Evolutionary conservation across 2,113 vertebrate species (phyloP).

Genomic region (Gymnobelideus leadbeateri): DNA sequence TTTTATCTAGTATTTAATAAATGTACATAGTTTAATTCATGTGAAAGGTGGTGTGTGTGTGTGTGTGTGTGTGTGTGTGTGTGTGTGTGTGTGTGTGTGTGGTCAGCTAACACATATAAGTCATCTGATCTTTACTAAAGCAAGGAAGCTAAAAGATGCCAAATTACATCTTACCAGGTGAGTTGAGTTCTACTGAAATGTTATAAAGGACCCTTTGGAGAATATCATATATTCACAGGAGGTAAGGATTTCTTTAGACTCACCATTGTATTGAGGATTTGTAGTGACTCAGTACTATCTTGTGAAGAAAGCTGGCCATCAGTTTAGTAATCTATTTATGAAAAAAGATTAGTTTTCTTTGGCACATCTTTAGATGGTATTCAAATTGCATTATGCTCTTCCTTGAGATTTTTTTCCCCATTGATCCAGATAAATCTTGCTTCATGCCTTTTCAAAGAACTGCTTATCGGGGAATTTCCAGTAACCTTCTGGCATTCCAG

Average conservation of each 20-base stretch:
- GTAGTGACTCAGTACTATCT: conserved; percentile 26
- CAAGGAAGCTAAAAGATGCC: background rate
- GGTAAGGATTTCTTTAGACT: conserved; percentile 24
- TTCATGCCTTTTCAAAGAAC: conserved; percentile 68
- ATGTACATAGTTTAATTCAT: conserved; percentile 8
- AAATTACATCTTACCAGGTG: conserved; percentile 9
- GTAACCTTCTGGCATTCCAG: conserved; percentile 62
- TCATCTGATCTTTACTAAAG: conserved; percentile 54
- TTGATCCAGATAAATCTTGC: conserved; percentile 63
- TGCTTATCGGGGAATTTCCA: conserved; percentile 65
- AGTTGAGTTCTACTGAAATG: conserved; percentile 34
- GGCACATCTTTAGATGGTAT: conserved; percentile 19
- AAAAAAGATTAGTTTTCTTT: conserved; percentile 34
- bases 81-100: too few relatives aligned
- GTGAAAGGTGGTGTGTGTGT: background rate
- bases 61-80: too few relatives aligned
- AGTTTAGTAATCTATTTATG: conserved; percentile 23
- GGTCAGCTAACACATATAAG: background rate
- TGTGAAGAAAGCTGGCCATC: conserved; percentile 35
- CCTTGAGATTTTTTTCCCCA: conserved; percentile 48
- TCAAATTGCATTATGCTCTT: conserved; percentile 55
- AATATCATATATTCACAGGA: conserved; percentile 1
- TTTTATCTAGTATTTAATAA: conserved; percentile 32
- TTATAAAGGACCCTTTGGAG: conserved; percentile 38
- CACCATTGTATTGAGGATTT: conserved; percentile 40